A percentile compares a stretch with the other conserved stretches of the same genome.
phyloP scores from a whole-genome alignment of 2,888 invertebrate species.

The Cryptophagus acutangulus region DNA sequence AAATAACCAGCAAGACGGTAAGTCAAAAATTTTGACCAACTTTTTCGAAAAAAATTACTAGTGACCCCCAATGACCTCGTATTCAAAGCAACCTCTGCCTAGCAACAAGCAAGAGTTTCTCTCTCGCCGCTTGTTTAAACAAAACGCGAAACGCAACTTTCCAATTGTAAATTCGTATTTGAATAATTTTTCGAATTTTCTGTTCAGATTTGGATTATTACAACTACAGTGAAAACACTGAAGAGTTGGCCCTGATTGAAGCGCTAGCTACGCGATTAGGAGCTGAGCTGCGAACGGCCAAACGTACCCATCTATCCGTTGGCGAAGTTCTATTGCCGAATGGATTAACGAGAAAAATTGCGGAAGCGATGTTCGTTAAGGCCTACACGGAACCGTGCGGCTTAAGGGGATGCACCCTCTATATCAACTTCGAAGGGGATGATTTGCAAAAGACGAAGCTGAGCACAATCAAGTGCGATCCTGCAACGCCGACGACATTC shows the following conservation, averaged over 20 bases:
- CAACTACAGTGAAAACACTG: too few relatives aligned
- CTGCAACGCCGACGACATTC: conserved; percentile 80
- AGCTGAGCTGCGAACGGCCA: conserved; percentile 72
- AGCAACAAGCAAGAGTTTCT: conserved; percentile 30
- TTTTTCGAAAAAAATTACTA: too few relatives aligned
- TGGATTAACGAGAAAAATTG: conserved; percentile 70
- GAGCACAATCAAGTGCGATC: conserved; percentile 78
- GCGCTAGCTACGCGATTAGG: conserved; percentile 72
- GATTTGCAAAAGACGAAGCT: conserved; percentile 58
- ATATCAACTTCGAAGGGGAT: conserved; percentile 73
- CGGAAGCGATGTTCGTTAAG: conserved; percentile 70
- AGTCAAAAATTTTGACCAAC: too few relatives aligned
- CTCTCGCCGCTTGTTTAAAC: conserved; percentile 19
- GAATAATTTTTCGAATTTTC: conserved; percentile 29
- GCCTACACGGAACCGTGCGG: conserved; percentile 89
- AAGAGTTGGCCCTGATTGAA: conserved; percentile 56
- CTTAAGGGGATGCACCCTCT: conserved; percentile 74
- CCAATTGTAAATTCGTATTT: conserved; percentile 15
- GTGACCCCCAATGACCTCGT: conserved; percentile 29
- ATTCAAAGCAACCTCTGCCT: conserved; percentile 21
- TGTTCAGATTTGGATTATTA: too few relatives aligned
- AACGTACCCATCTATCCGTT: conserved; percentile 70
- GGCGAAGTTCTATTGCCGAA: conserved; percentile 81
- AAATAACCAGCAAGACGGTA: too few relatives aligned
- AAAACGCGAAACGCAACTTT: conserved; percentile 14